A percentile compares a stretch with the other conserved stretches of the same genome.
Evolutionary conservation across 2,113 vertebrate genomes (phyloP).

Genomic region (Pollachius pollachius): DNA sequence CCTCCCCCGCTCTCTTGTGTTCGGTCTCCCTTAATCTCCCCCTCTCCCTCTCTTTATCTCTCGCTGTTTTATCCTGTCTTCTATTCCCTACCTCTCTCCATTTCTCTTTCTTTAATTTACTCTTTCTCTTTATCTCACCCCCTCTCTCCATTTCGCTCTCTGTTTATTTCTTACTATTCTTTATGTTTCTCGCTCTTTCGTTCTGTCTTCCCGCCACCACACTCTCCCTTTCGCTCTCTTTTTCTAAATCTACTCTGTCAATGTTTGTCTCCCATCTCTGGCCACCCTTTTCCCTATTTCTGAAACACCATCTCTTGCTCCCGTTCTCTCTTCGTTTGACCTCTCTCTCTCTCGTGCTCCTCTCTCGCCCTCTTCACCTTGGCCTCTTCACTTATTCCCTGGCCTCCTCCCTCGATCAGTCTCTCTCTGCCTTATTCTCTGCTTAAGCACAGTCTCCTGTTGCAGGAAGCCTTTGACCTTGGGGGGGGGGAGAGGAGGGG

Average conservation of each 20-base stretch:
- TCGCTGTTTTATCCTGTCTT: not conserved
- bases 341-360: not conserved
- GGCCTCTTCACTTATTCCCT: not conserved
- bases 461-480: not conserved
- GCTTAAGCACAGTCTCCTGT: slow-evolving; percentile 1
- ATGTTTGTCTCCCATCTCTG: not conserved
- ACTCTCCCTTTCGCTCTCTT: slow-evolving; percentile 8
- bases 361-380: not conserved
- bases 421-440: slow-evolving; percentile 24
- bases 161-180: not conserved
- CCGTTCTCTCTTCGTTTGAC: not conserved
- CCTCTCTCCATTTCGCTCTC: slow-evolving; percentile 21
- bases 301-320: not conserved
- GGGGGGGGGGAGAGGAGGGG: slow-evolving; percentile 6
- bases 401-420: slow-evolving; percentile 2
- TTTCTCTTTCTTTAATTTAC: not conserved
- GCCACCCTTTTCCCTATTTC: not conserved
- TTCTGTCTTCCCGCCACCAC: not conserved
- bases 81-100: no score
- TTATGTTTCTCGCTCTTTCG: slow-evolving; percentile 4
- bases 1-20: slow-evolving; percentile 1
- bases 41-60: not conserved
- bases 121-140: slow-evolving; percentile 7
- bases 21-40: slow-evolving; percentile 3
- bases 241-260: not conserved